Percentiles rank a stretch among this genome's conserved stretches.
These are phyloP conservation scores for Pediacus dermestoides DNA, from an alignment of 2,888 invertebrate species.

Conservation along the genomic window DNA sequence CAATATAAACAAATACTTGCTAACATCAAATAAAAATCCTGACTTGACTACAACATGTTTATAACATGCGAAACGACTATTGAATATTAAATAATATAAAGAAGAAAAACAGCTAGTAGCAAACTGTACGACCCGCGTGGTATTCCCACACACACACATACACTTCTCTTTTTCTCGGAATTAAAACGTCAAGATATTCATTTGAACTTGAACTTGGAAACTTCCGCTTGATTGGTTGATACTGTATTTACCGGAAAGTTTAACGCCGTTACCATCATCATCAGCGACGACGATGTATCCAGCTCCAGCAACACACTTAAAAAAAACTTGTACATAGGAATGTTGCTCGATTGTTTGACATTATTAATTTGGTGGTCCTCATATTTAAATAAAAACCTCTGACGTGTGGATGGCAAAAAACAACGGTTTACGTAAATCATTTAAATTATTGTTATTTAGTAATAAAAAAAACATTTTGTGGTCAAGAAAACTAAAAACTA, in stretches of 20 bases:
- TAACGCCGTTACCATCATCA: slow-evolving; percentile 4
- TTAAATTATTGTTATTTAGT: too few species aligned
- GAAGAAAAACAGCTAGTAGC: slow-evolving; percentile 7
- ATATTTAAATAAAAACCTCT: slow-evolving; percentile 1
- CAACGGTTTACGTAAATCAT: too few species aligned
- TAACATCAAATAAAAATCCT: slow-evolving; percentile 27
- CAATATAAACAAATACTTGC: slow-evolving; percentile 24
- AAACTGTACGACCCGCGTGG: slow-evolving; percentile 22
- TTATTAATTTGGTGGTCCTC: neutral
- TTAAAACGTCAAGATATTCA: slow-evolving; percentile 23
- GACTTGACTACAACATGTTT: slow-evolving; percentile 30
- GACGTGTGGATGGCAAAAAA: too few species aligned
- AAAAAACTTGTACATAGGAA: slow-evolving; percentile 5
- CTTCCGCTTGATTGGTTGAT: slow-evolving; percentile 22
- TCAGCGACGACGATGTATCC: neutral
- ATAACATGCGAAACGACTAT: slow-evolving; percentile 25
- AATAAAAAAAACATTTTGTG: too few species aligned
- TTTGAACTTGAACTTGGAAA: slow-evolving; percentile 30
- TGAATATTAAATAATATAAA: slow-evolving; percentile 28
- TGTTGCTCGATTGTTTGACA: slow-evolving; percentile 4
- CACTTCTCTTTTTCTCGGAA: slow-evolving; percentile 31
- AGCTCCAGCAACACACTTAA: neutral
- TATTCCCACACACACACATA: slow-evolving; percentile 33
- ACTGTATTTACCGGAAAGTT: slow-evolving; percentile 7
- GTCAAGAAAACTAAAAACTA: too few species aligned